Percentiles rank a stretch among this genome's conserved stretches.
These are phyloP conservation scores for Adrianichthys oophorus DNA, from an alignment of 2,797 vertebrate species.

Conservation along the genomic window DNA sequence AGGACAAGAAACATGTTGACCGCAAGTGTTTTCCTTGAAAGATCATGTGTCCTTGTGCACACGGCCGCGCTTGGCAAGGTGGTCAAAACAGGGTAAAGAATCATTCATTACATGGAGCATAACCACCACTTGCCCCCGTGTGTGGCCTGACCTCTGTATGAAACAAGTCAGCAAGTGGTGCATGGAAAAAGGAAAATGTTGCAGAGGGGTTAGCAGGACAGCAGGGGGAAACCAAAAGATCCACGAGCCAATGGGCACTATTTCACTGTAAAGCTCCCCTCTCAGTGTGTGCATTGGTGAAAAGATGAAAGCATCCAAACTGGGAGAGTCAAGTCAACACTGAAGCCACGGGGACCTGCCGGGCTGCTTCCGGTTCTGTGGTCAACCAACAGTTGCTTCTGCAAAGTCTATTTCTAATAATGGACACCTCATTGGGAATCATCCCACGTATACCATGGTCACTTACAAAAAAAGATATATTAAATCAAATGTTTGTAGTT, in stretches of 20 bases:
- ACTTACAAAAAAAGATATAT: too few relatives aligned
- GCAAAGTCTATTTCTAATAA: too few relatives aligned
- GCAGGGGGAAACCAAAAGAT: slow-evolving; percentile 6
- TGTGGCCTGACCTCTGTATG: slow-evolving; percentile 43
- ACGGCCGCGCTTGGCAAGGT: slow-evolving; percentile 43
- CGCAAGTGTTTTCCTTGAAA: slow-evolving; percentile 45
- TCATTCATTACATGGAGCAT: slow-evolving; percentile 54
- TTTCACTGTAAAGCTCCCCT: neutral
- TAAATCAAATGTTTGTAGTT: too few relatives aligned
- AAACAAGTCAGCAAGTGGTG: slow-evolving; percentile 22
- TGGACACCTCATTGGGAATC: too few relatives aligned
- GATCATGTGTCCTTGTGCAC: slow-evolving; percentile 47
- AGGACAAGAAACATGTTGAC: slow-evolving; percentile 45
- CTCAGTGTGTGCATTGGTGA: neutral
- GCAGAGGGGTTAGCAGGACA: slow-evolving; percentile 1
- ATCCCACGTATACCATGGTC: too few relatives aligned
- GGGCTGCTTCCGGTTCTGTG: slow-evolving; percentile 26
- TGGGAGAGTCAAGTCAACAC: slow-evolving; percentile 3
- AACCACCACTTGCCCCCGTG: slow-evolving; percentile 39
- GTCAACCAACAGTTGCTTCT: too few relatives aligned
- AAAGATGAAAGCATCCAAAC: slow-evolving; percentile 14
- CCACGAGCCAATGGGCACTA: slow-evolving; percentile 5
- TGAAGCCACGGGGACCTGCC: slow-evolving; percentile 18
- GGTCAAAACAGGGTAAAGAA: slow-evolving; percentile 20
- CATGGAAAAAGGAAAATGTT: slow-evolving; percentile 11